phyloP scores from a whole-genome alignment of 2,797 vertebrate species.

The Salmo trutta region DNA sequence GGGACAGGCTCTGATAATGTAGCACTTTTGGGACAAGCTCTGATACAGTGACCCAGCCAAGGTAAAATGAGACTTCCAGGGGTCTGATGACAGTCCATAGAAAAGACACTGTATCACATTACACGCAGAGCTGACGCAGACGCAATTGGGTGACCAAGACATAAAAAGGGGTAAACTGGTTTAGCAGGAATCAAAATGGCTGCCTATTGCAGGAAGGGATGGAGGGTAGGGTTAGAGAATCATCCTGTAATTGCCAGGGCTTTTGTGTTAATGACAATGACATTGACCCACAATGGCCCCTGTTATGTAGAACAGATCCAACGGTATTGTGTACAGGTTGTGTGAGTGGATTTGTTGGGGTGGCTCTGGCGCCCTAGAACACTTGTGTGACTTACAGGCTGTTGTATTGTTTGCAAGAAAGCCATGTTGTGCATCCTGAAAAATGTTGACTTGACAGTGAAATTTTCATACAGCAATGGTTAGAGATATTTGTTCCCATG shows the following conservation, averaged over 20 bases:
- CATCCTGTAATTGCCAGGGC: slow-evolving; percentile 30
- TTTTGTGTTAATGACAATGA: slow-evolving; percentile 13
- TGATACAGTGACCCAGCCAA: slow-evolving; percentile 57
- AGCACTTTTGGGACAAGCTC: not conserved
- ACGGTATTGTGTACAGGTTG: not conserved
- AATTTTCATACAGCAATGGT: slow-evolving; percentile 26
- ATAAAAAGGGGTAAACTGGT: slow-evolving; percentile 42
- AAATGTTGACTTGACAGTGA: not conserved
- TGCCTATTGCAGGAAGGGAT: not conserved
- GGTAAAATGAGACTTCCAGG: slow-evolving; percentile 46
- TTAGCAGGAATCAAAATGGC: slow-evolving; percentile 50
- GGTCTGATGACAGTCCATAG: slow-evolving; percentile 43
- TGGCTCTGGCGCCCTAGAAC: too few relatives aligned
- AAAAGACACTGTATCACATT: slow-evolving; percentile 36
- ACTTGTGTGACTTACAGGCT: not conserved
- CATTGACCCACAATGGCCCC: not conserved
- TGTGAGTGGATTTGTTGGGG: not conserved
- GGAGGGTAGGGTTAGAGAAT: not conserved
- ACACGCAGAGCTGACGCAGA: slow-evolving; percentile 6
- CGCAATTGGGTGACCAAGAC: slow-evolving; percentile 24
- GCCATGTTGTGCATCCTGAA: not conserved
- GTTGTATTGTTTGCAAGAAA: not conserved
- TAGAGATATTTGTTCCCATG: slow-evolving; percentile 14
- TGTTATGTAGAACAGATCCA: not conserved
- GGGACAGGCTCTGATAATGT: not conserved